Base-by-base conservation (phyloP, 1,140 invertebrate species). In the Dreissena polymorpha region DNA sequence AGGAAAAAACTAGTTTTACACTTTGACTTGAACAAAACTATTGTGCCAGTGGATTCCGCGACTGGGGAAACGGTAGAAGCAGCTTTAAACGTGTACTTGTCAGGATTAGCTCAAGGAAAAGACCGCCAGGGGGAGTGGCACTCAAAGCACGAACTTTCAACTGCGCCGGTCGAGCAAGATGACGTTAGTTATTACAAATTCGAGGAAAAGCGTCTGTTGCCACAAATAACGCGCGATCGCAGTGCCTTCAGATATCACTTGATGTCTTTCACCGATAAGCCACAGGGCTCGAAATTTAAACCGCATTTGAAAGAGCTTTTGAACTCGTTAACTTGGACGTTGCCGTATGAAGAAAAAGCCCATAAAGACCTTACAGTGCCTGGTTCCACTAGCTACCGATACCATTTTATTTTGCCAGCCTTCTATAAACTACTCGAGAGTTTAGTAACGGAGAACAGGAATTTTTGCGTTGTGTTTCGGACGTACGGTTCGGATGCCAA, bases 11-110 rank as follows among this genome's bases (percentile, higher is more conserved):
- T 83, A 25, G 57, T 83, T 14, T 49, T 83, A 27, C 81, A 83
- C 71, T 83, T 83, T 53, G 81, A 83, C 51, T 39, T 83, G 0
- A 83, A 83, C 25, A 83, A 83, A 76, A 83, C 81, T 23, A 83
- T 83, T 27, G 73, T 83, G 18, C 81, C 81, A 16, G 73, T 83
- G 18, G 81, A 83, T 76, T 76, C 81, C 23, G 72, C 81, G 5
- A 83, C 81, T 3, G 81, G 81, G n/a, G 81, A 83, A 29, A 83
- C 73, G 18, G 73, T 83, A 12, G 81, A 83, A 53, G 81, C 64
- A 3, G 72, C 72, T 14, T 25, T 83, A 18, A 83, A 83, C 27
- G 64, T 83, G 0, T 77, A 77, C 57, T 23, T 83, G 16, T 83
- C 73, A 10, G 68, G 81, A 27, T 12, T 83, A 55, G 73, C 72